Conservation (phyloP, 2,113 vertebrate species). For the Rutilus rutilus region DNA sequence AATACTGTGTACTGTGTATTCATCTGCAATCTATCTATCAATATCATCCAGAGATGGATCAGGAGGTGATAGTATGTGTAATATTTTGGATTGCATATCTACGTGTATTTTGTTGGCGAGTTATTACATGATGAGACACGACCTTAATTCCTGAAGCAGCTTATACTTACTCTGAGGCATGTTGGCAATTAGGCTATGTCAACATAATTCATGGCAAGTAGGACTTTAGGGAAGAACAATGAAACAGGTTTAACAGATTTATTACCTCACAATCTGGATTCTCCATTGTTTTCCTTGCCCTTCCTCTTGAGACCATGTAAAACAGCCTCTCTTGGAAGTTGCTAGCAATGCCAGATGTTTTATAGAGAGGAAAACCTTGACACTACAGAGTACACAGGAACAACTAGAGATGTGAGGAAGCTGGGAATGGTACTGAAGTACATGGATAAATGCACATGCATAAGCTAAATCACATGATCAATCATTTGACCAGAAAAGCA, state of each 20-base stretch:
- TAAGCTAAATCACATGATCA: background rate
- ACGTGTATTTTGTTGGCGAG: slow-evolving; percentile 37
- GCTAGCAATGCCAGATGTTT: slow-evolving; percentile 51
- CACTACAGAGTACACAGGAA: slow-evolving; percentile 39
- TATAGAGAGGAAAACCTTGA: slow-evolving; percentile 56
- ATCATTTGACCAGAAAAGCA: slow-evolving; percentile 11
- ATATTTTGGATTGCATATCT: slow-evolving; percentile 21
- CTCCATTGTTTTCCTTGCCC: slow-evolving; percentile 19
- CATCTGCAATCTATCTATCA: slow-evolving; percentile 41
- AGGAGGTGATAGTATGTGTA: slow-evolving; percentile 19
- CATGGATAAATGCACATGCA: background rate
- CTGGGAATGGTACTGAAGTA: slow-evolving; percentile 29
- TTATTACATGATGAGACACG: slow-evolving; percentile 53
- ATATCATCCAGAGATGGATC: slow-evolving; percentile 3
- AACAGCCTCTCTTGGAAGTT: slow-evolving; percentile 54
- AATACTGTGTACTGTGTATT: slow-evolving; percentile 39
- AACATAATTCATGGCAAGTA: slow-evolving; percentile 63
- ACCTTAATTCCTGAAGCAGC: slow-evolving; percentile 55
- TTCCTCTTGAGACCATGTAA: slow-evolving; percentile 42
- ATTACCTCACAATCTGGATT: slow-evolving; percentile 61
- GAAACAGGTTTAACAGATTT: slow-evolving; percentile 62
- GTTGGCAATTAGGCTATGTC: slow-evolving; percentile 62
- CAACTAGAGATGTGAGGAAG: slow-evolving; percentile 27
- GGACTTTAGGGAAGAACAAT: slow-evolving; percentile 52
- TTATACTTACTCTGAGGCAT: slow-evolving; percentile 52